A percentile compares a stretch with the other conserved stretches of the same genome.
phyloP scores from a whole-genome alignment of 2,888 invertebrate genomes.

The Patella caerulea region DNA sequence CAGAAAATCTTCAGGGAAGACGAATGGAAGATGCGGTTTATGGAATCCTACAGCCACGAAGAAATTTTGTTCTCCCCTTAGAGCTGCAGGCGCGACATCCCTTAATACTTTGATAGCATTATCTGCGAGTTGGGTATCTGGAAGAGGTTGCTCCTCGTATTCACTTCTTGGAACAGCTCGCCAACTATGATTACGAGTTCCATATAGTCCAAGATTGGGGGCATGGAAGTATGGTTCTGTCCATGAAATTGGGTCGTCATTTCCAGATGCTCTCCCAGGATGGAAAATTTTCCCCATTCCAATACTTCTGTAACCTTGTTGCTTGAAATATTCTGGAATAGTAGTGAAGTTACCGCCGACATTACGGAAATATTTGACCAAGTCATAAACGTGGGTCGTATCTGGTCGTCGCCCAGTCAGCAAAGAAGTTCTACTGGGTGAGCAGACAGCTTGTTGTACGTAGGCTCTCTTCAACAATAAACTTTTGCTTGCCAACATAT shows the following conservation, averaged over 20 bases:
- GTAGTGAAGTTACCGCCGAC: conserved; percentile 43
- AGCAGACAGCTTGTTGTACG: conserved; percentile 31
- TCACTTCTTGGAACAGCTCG: conserved; percentile 38
- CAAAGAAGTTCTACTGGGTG: conserved; percentile 31
- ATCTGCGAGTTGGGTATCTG: conserved; percentile 36
- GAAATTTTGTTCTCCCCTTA: conserved; percentile 34
- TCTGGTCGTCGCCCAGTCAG: conserved; percentile 41
- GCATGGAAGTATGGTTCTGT: conserved; percentile 19
- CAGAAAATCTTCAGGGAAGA: conserved; percentile 37
- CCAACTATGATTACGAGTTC: conserved; percentile 7
- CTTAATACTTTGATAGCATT: no score
- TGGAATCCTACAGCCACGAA: conserved; percentile 47
- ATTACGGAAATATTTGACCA: conserved; percentile 33
- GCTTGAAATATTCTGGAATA: conserved; percentile 44
- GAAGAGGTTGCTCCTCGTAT: conserved; percentile 11
- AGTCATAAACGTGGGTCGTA: conserved; percentile 43
- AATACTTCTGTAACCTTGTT: conserved; percentile 34
- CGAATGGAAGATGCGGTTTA: conserved; percentile 45
- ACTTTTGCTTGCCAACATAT: conserved; percentile 31
- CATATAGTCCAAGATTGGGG: background rate
- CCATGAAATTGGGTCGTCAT: conserved; percentile 18
- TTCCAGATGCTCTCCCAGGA: conserved; percentile 15
- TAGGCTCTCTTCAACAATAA: conserved; percentile 33
- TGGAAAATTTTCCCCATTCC: conserved; percentile 41
- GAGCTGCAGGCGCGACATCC: conserved; percentile 18